Evolutionary conservation across 2,797 vertebrate species (phyloP).

Genomic region (Oreochromis grahami): DNA sequence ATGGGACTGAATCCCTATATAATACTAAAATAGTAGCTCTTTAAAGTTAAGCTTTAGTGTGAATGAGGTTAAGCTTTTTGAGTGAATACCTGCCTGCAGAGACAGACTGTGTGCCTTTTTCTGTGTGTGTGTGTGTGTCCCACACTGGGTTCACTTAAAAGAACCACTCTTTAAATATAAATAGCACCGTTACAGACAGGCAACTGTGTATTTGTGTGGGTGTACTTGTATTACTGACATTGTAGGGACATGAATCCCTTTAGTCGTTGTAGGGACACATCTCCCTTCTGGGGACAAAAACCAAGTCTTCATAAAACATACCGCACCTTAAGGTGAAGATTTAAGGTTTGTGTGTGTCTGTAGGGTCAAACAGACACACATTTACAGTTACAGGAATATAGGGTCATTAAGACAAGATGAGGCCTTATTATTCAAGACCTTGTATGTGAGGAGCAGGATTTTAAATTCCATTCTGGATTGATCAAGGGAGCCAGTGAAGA

Average conservation of each 20-base stretch:
- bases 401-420: not conserved
- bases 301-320: not conserved
- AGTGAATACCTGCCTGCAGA: not conserved
- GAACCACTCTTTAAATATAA: conserved; percentile 65
- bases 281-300: not conserved
- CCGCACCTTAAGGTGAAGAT: not conserved
- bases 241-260: not conserved
- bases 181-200: conserved; percentile 29
- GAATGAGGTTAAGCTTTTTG: not conserved
- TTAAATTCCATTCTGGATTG: not conserved
- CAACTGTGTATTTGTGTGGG: not conserved
- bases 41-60: not conserved
- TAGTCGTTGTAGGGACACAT: not conserved
- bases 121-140: conserved; percentile 14
- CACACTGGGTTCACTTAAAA: conserved; percentile 59
- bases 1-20: not conserved
- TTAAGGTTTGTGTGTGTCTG: not conserved
- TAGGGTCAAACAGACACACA: not conserved
- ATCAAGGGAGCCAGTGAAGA: not conserved
- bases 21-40: not conserved
- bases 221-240: not conserved
- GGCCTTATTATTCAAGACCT: not conserved
- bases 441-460: not conserved
- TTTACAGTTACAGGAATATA: not conserved
- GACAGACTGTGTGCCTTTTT: not conserved